Evolutionary conservation across 1,140 invertebrate genomes (phyloP).

Genomic region (Chironomus tepperi): DNA sequence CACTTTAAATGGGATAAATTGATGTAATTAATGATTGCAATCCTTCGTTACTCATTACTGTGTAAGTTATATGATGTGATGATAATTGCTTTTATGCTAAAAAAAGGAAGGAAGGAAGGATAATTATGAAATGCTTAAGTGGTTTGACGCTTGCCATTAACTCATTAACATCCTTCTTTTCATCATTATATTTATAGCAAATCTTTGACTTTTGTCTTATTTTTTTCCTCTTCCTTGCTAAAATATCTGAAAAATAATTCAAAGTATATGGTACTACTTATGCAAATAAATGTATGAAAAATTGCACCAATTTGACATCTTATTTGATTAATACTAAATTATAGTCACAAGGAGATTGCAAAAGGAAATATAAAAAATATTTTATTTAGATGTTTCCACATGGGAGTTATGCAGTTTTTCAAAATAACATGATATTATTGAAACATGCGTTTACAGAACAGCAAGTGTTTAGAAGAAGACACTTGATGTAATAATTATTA

Average conservation of each 20-base stretch:
- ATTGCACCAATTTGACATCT: no score
- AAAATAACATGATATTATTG: no score
- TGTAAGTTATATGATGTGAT: conserved; percentile 2
- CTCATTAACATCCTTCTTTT: neutral
- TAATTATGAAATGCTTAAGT: conserved; percentile 11
- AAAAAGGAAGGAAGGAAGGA: neutral
- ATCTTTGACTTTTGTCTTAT: neutral
- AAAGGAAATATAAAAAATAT: no score
- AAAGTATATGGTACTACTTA: no score
- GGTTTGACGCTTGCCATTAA: neutral
- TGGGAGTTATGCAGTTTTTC: no score
- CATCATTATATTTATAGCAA: neutral
- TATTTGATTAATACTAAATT: no score
- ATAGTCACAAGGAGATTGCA: no score
- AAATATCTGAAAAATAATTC: neutral
- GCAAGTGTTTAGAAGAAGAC: no score
- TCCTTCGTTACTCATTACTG: neutral
- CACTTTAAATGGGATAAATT: neutral
- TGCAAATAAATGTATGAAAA: no score
- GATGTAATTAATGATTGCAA: conserved; percentile 21
- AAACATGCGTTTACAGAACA: no score
- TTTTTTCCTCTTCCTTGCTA: neutral
- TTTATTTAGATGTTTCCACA: no score
- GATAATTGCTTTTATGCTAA: neutral
- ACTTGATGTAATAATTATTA: no score